phyloP scores from a whole-genome alignment of 2,797 vertebrate genomes.

The Todus mexicanus region DNA sequence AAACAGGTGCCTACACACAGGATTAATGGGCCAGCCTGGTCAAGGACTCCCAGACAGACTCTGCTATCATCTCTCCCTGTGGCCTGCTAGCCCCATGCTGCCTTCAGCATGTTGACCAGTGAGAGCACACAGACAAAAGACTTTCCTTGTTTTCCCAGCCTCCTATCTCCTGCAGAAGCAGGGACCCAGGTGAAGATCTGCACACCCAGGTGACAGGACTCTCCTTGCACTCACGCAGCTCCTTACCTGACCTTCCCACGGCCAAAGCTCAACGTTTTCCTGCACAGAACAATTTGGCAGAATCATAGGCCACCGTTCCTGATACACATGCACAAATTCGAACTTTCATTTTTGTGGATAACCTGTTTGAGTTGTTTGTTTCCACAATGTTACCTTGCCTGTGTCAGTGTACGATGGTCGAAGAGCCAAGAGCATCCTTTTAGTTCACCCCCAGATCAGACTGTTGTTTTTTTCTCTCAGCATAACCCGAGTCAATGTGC shows the following conservation, averaged over 20 bases:
- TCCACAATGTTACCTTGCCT: background rate
- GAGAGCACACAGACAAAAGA: background rate
- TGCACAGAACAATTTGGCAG: background rate
- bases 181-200: background rate
- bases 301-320: background rate
- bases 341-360: background rate
- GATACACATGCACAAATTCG: background rate
- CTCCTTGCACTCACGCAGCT: background rate
- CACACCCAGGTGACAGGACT: background rate
- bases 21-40: background rate
- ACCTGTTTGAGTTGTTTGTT: background rate
- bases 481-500: background rate
- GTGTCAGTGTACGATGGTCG: background rate
- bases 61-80: background rate
- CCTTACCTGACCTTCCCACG: background rate
- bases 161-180: background rate
- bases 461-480: background rate
- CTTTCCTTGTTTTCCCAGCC: background rate
- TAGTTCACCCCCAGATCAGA: background rate
- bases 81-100: background rate
- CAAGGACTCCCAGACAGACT: background rate
- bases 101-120: fast-evolving
- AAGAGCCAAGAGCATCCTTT: background rate
- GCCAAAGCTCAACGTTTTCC: background rate
- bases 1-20: background rate